phyloP scores from a whole-genome alignment of 2,113 vertebrate species.

The Tympanuchus pallidicinctus region DNA sequence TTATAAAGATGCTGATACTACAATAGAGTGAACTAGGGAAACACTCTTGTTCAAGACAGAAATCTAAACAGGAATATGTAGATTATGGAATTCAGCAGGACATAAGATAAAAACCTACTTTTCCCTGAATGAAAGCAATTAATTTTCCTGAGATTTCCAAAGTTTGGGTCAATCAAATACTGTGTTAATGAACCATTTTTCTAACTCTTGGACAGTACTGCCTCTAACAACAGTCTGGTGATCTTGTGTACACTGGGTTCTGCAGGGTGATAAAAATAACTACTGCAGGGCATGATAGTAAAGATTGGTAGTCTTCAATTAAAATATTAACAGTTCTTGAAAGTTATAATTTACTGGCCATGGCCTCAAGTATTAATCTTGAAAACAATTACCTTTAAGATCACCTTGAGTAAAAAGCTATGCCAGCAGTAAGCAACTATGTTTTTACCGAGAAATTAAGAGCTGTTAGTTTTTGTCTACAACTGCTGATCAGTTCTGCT shows the following conservation, averaged over 20 bases:
- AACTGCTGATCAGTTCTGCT: not conserved
- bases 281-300: not conserved
- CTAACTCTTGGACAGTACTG: not conserved
- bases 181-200: not conserved
- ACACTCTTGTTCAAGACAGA: not conserved
- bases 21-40: not conserved
- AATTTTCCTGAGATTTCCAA: not conserved
- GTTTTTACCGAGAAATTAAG: not conserved
- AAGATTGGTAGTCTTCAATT: not conserved
- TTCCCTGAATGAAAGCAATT: not conserved
- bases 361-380: not conserved
- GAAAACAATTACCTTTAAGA: not conserved
- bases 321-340: constrained; percentile 14
- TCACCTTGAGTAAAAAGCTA: not conserved
- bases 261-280: not conserved
- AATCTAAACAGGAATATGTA: not conserved
- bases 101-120: not conserved
- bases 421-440: not conserved
- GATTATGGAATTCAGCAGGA: not conserved
- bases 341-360: constrained; percentile 12
- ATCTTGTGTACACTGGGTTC: not conserved
- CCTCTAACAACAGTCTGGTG: not conserved
- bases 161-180: not conserved
- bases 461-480: not conserved
- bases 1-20: not conserved